These are phyloP conservation scores for Penelope pileata DNA, from an alignment of 2,113 vertebrate species.

Conservation along the genomic window DNA sequence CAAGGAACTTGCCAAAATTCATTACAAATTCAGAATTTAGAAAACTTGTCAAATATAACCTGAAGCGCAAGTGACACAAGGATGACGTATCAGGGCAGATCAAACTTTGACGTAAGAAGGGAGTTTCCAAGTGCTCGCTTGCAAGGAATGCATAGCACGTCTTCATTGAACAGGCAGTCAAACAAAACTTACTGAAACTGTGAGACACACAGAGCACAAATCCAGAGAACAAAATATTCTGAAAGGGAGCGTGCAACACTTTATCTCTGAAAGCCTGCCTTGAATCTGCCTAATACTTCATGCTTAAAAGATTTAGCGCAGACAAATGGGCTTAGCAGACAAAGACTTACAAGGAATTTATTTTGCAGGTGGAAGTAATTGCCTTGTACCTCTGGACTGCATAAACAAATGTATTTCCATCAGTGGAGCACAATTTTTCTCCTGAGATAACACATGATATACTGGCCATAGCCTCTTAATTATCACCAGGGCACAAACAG, in stretches of 20 bases:
- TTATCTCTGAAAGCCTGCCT: not conserved
- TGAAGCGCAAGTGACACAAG: not conserved
- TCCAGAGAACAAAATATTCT: not conserved
- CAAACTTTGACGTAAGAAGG: not conserved
- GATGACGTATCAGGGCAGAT: not conserved
- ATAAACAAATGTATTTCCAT: not conserved
- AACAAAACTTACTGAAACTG: not conserved
- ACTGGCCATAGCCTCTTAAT: not conserved
- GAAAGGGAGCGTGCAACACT: fast-evolving
- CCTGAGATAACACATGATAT: not conserved
- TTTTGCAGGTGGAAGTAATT: not conserved
- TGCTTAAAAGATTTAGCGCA: not conserved
- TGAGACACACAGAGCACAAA: not conserved
- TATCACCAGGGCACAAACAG: not conserved
- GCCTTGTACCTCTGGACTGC: not conserved
- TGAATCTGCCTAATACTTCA: not conserved
- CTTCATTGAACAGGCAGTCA: not conserved
- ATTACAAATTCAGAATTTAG: not conserved
- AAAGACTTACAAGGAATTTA: not conserved
- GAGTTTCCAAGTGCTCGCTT: not conserved
- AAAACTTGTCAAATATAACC: not conserved
- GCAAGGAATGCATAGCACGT: not conserved
- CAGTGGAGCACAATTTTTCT: not conserved
- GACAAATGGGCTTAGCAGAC: not conserved
- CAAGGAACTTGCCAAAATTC: not conserved